Conservation (phyloP, 1,140 invertebrate species). For the Xylocopa sonorina region DNA sequence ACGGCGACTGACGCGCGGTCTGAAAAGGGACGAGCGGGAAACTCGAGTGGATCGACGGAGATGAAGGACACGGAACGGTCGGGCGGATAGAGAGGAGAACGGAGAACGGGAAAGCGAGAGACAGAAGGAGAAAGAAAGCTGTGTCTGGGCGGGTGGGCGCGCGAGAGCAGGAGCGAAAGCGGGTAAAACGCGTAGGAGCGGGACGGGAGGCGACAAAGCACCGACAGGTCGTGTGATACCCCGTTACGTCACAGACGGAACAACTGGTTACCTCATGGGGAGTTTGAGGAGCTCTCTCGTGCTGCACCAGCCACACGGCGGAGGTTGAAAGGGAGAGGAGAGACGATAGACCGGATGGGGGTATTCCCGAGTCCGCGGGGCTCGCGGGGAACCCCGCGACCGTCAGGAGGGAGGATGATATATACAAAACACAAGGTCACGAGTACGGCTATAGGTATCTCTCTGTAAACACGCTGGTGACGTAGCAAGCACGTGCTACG, state of each 20-base stretch:
- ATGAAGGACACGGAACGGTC: background rate
- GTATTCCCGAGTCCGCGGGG: conserved; percentile 68
- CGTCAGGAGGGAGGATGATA: conserved; percentile 70
- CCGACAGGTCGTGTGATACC: conserved; percentile 77
- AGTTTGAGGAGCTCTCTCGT: conserved; percentile 59
- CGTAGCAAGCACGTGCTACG: conserved; percentile 74
- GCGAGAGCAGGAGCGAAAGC: background rate
- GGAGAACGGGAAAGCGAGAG: background rate
- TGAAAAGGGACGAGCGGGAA: conserved; percentile 13
- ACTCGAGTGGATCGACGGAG: background rate
- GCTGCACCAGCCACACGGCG: conserved; percentile 54
- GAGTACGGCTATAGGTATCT: conserved; percentile 76
- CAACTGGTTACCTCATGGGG: conserved; percentile 73
- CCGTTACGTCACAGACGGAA: conserved; percentile 78
- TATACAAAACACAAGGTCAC: conserved; percentile 80
- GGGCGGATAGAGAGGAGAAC: conserved; percentile 31
- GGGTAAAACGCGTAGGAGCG: background rate
- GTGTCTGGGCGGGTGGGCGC: background rate
- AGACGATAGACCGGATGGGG: conserved; percentile 57
- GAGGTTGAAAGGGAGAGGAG: conserved; percentile 58
- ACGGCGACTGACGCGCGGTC: conserved; percentile 24
- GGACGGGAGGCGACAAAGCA: conserved; percentile 55
- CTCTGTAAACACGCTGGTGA: conserved; percentile 78
- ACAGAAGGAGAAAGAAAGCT: conserved; percentile 27
- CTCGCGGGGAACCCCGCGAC: conserved; percentile 58